A percentile compares a stretch with the other conserved stretches of the same genome.
Conservation (phyloP, 2,113 vertebrate genomes). For the Seriola dumerili region DNA sequence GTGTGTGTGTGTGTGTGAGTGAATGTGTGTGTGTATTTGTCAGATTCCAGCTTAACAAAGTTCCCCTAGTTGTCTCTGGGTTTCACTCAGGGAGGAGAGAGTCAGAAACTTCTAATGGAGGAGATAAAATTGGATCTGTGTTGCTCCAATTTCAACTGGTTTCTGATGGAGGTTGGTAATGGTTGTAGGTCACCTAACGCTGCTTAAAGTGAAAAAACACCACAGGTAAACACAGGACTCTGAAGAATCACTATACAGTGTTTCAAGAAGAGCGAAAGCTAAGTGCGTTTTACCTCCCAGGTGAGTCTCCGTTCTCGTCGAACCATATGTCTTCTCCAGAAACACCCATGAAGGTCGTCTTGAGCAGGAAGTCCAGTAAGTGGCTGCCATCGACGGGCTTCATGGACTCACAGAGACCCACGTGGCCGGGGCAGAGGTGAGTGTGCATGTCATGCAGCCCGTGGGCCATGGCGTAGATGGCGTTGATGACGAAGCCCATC, state of each 20-base stretch:
- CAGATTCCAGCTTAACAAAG: neutral
- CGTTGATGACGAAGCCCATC: slow-evolving; percentile 99
- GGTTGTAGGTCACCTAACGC: too few relatives aligned
- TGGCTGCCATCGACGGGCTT: slow-evolving; percentile 95
- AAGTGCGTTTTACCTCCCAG: slow-evolving; percentile 89
- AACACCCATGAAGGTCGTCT: slow-evolving; percentile 92
- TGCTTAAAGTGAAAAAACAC: neutral
- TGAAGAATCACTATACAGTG: neutral
- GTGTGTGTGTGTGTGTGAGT: too few relatives aligned
- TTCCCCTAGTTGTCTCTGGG: neutral
- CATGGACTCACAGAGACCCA: slow-evolving; percentile 95
- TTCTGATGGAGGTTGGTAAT: neutral
- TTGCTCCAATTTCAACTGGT: neutral
- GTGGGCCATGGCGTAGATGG: slow-evolving; percentile 98
- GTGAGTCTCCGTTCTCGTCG: slow-evolving; percentile 96
- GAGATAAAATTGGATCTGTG: neutral
- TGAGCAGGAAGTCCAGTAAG: slow-evolving; percentile 94
- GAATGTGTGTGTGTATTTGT: too few relatives aligned
- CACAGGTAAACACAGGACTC: too few relatives aligned
- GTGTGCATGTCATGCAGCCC: slow-evolving; percentile 96
- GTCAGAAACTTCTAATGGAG: neutral
- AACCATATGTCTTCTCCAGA: slow-evolving; percentile 98
- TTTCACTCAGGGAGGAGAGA: neutral
- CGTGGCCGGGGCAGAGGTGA: slow-evolving; percentile 88
- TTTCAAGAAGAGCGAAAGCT: neutral